A percentile compares a stretch with the other conserved stretches of the same genome.
Evolutionary conservation across 92 coral and sea anemone genomes (phyloP).

Genomic region (Blastomussa wellsi): DNA sequence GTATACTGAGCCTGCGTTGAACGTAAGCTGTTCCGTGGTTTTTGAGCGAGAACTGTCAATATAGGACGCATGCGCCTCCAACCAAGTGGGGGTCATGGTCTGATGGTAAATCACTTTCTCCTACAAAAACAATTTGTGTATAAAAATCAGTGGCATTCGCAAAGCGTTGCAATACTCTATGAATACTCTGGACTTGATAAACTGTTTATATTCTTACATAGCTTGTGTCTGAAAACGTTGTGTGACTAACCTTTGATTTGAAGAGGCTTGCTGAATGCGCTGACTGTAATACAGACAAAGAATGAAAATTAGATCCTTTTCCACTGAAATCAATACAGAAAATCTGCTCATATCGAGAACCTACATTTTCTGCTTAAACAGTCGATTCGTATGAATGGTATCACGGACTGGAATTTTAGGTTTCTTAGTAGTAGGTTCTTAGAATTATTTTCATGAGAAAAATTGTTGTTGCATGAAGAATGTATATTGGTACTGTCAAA

Average conservation of each 20-base stretch:
- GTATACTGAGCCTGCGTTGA: not conserved
- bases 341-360: too few species aligned
- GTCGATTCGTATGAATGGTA: too few species aligned
- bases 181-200: not conserved
- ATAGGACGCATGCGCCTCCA: constrained; percentile 32
- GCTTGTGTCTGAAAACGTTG: not conserved
- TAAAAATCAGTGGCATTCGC: not conserved
- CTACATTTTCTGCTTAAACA: too few species aligned
- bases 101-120: constrained; percentile 2
- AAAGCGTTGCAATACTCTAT: not conserved
- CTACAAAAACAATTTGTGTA: not conserved
- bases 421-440: too few species aligned
- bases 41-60: constrained; percentile 21
- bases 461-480: too few species aligned
- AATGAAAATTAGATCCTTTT: too few species aligned
- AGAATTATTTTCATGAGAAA: too few species aligned
- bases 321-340: too few species aligned
- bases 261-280: not conserved
- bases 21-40: constrained; percentile 19
- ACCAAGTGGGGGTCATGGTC: constrained; percentile 20
- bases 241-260: not conserved
- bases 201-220: not conserved
- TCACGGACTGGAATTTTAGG: too few species aligned
- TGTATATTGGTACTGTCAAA: too few species aligned
- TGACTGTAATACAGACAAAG: not conserved